Conservation (phyloP, 2,113 vertebrate genomes). For the Bombycilla garrulus region DNA sequence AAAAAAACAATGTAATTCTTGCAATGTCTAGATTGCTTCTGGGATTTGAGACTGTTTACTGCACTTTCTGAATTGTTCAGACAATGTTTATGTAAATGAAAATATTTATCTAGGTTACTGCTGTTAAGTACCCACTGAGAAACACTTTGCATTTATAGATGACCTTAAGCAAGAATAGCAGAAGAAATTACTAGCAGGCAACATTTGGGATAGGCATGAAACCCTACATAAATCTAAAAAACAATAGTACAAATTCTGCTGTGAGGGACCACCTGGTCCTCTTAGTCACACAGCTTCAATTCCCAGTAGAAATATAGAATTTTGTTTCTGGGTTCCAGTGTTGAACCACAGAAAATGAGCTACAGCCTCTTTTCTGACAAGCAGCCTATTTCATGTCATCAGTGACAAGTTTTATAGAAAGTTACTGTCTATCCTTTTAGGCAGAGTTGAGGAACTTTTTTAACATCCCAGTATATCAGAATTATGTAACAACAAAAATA, state of each 20-base stretch:
- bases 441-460: not conserved
- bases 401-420: not conserved
- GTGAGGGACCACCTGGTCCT: not conserved
- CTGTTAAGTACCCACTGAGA: conserved; percentile 32
- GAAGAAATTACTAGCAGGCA: conserved; percentile 37
- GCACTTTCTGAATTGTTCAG: conserved; percentile 61
- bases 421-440: not conserved
- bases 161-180: conserved; percentile 37
- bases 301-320: conserved; percentile 1
- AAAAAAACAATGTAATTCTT: not conserved
- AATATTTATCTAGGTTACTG: conserved; percentile 63
- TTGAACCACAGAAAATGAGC: not conserved
- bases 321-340: not conserved
- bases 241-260: not conserved
- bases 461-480: not conserved
- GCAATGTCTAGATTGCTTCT: conserved; percentile 46
- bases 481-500: not conserved
- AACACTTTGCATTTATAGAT: conserved; percentile 45
- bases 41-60: conserved; percentile 57
- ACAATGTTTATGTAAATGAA: conserved; percentile 58
- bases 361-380: not conserved
- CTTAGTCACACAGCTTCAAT: not conserved
- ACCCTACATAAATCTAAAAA: conserved; percentile 25
- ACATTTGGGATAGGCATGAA: not conserved
- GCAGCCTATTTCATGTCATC: not conserved